Percentiles rank a stretch among this genome's conserved stretches.
phyloP scores from a whole-genome alignment of 2,888 invertebrate genomes.

The Hyposoter dolosus region DNA sequence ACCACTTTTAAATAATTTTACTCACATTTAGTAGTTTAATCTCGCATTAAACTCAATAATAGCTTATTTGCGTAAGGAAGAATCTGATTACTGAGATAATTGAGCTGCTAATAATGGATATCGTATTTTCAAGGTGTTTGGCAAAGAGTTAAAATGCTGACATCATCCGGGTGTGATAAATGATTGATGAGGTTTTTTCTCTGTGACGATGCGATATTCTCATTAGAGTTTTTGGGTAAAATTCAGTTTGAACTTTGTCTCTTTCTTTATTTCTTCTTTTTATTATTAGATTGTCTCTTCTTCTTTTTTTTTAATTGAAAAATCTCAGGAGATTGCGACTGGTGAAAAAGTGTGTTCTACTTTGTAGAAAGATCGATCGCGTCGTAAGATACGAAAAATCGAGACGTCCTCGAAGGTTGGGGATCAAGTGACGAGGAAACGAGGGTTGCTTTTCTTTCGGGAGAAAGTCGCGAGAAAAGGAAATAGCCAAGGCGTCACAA shows the following conservation, averaged over 20 bases:
- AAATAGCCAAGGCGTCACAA: constrained; percentile 74
- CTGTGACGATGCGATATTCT: not conserved
- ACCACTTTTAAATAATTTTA: constrained; percentile 30
- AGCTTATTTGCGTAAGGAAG: not conserved
- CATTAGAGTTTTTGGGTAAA: not conserved
- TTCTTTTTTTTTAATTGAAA: not conserved
- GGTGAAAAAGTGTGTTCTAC: not conserved
- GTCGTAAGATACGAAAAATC: constrained; percentile 28
- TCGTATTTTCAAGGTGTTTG: not conserved
- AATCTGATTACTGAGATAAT: not conserved
- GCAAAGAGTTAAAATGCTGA: not conserved
- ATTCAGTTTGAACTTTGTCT: not conserved
- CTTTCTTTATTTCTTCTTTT: not conserved
- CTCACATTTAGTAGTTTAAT: constrained; percentile 8
- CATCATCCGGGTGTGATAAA: not conserved
- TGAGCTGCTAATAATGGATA: not conserved
- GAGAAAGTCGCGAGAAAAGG: constrained; percentile 68
- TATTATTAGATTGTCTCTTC: not conserved
- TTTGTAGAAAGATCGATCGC: constrained; percentile 18
- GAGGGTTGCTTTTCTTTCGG: not conserved
- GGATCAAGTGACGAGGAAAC: constrained; percentile 32
- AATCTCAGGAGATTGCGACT: not conserved
- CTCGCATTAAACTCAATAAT: not conserved
- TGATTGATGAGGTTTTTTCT: not conserved
- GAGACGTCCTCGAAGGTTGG: constrained; percentile 13